Evolutionary conservation across 2,113 vertebrate genomes (phyloP).

Genomic region (Prietella phreatophila): DNA sequence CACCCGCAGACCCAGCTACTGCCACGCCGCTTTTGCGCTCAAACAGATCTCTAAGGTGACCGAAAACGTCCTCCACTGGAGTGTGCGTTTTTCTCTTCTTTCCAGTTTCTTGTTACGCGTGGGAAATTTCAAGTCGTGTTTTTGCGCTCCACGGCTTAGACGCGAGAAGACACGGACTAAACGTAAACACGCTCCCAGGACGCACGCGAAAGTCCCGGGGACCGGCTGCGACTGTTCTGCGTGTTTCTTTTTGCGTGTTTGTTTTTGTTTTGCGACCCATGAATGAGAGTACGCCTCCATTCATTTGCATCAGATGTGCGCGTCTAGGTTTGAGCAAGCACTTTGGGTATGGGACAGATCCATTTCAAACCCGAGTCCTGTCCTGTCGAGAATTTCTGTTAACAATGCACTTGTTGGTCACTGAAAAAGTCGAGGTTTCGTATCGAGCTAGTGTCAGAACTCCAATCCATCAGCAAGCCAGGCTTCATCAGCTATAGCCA

Average conservation of each 20-base stretch:
- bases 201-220: not conserved
- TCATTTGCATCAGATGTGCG: not conserved
- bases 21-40: conserved; percentile 82
- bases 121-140: not conserved
- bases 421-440: not conserved
- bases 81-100: not conserved
- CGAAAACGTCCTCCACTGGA: conserved; percentile 33
- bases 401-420: not conserved
- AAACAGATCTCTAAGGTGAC: conserved; percentile 85
- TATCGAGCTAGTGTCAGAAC: not conserved
- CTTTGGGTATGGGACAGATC: not conserved
- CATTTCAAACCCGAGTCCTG: not conserved
- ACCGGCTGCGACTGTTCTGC: too few relatives aligned
- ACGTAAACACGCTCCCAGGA: not conserved
- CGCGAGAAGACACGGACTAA: not conserved
- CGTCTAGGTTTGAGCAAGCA: not conserved
- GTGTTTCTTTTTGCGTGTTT: not conserved
- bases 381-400: not conserved
- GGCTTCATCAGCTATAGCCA: not conserved
- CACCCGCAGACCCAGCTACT: conserved; percentile 79
- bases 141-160: not conserved
- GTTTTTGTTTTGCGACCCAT: not conserved
- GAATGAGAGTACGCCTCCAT: conserved; percentile 4
- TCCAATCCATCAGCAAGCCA: not conserved
- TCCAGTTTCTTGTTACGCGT: not conserved